Percentiles rank a stretch among this genome's conserved stretches.
These are phyloP conservation scores for Coracias cyanogaster DNA, from an alignment of 2,797 vertebrate genomes.

Conservation along the genomic window DNA sequence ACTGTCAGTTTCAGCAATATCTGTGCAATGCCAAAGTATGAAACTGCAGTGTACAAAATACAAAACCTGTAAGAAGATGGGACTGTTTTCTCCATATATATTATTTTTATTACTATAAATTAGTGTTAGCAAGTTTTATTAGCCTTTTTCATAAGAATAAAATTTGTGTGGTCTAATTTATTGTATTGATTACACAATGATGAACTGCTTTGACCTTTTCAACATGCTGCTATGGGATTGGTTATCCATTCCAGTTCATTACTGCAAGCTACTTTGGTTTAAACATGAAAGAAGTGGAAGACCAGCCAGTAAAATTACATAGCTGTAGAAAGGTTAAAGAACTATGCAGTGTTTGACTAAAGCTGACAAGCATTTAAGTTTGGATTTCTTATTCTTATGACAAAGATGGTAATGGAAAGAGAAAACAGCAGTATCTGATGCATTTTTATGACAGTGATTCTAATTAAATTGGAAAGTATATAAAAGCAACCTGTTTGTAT, in stretches of 20 bases:
- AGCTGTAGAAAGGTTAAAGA: slow-evolving; percentile 48
- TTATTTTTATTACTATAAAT: neutral
- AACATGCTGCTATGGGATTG: slow-evolving; percentile 17
- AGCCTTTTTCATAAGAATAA: slow-evolving; percentile 18
- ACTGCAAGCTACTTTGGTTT: neutral
- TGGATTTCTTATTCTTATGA: slow-evolving; percentile 41
- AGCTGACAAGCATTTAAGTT: slow-evolving; percentile 48
- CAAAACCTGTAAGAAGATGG: neutral
- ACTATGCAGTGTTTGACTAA: neutral
- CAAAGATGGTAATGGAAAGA: slow-evolving; percentile 51
- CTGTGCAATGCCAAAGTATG: neutral
- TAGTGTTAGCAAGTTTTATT: neutral
- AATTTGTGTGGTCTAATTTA: slow-evolving; percentile 25
- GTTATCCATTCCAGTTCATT: slow-evolving; percentile 42
- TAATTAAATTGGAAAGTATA: slow-evolving; percentile 51
- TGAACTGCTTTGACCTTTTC: slow-evolving; percentile 58
- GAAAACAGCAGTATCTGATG: slow-evolving; percentile 57
- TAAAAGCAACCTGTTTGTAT: slow-evolving; percentile 41
- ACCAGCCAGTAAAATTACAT: slow-evolving; percentile 49
- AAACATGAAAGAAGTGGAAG: slow-evolving; percentile 21
- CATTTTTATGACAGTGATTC: slow-evolving; percentile 45
- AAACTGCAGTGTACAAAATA: neutral
- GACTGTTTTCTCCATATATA: neutral
- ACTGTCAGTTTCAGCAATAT: neutral
- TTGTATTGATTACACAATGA: slow-evolving; percentile 41